phyloP scores from a whole-genome alignment of 2,113 vertebrate genomes.

The Scopus umbretta region DNA sequence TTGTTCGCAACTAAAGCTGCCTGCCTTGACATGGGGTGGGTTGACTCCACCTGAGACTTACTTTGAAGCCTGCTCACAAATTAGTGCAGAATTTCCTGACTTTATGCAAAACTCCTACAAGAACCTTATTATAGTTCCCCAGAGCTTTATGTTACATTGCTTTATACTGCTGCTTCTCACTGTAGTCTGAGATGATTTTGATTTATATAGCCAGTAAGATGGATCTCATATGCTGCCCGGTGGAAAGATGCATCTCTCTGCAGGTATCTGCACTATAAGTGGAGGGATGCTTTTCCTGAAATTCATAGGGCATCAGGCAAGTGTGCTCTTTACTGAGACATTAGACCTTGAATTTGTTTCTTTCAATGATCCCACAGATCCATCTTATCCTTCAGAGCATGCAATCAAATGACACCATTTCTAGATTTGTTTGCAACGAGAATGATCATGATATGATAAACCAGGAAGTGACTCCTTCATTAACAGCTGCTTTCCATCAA shows the following conservation, averaged over 20 bases:
- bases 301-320: background rate
- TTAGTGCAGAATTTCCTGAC: background rate
- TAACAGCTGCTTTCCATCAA: background rate
- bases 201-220: background rate
- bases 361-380: background rate
- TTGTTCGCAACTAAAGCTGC: background rate
- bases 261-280: background rate
- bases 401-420: background rate
- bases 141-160: background rate
- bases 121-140: background rate
- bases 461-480: background rate
- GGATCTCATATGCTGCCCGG: background rate
- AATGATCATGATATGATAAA: rapidly evolving
- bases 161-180: background rate
- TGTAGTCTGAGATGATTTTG: background rate
- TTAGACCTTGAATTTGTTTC: background rate
- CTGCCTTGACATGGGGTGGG: background rate
- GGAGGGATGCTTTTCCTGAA: background rate
- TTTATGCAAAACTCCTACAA: background rate
- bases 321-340: background rate
- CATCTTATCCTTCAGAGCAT: background rate
- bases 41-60: background rate
- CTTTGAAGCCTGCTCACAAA: background rate
- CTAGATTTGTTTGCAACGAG: background rate
- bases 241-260: background rate